These are phyloP conservation scores for Mythimna lalbum DNA, from an alignment of 2,888 invertebrate species.

Conservation along the genomic window DNA sequence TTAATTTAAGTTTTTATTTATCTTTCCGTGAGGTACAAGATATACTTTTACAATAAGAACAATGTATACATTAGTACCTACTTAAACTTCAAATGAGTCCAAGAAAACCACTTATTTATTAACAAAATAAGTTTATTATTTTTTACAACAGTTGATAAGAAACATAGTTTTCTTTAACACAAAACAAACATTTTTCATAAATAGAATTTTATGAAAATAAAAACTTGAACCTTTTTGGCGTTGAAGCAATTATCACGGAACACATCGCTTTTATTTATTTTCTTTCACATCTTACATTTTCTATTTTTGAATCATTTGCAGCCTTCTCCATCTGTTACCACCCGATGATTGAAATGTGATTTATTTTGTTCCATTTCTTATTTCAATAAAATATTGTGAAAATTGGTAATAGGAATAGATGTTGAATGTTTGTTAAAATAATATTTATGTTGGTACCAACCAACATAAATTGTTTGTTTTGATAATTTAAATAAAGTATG, in stretches of 20 bases:
- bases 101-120: not conserved
- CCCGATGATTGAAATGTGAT: constrained; percentile 1
- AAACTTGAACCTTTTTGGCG: not conserved
- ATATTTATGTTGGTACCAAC: not conserved
- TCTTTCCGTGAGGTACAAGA: not conserved
- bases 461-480: too few relatives aligned
- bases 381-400: constrained; percentile 3
- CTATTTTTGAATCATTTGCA: not conserved
- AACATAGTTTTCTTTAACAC: not conserved
- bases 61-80: too few relatives aligned
- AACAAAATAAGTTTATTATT: not conserved
- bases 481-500: not conserved
- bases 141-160: not conserved
- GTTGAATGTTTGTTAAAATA: not conserved
- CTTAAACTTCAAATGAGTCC: too few relatives aligned
- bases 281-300: not conserved
- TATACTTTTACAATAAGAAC: not conserved
- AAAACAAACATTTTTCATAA: too few relatives aligned
- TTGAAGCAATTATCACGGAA: not conserved
- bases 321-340: constrained; percentile 8
- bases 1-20: too few relatives aligned
- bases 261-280: constrained; percentile 10
- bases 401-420: not conserved
- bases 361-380: not conserved
- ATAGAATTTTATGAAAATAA: not conserved